Base-by-base conservation (phyloP, 2,113 vertebrate genomes). In the Rhinolophus ferrumequinum region DNA sequence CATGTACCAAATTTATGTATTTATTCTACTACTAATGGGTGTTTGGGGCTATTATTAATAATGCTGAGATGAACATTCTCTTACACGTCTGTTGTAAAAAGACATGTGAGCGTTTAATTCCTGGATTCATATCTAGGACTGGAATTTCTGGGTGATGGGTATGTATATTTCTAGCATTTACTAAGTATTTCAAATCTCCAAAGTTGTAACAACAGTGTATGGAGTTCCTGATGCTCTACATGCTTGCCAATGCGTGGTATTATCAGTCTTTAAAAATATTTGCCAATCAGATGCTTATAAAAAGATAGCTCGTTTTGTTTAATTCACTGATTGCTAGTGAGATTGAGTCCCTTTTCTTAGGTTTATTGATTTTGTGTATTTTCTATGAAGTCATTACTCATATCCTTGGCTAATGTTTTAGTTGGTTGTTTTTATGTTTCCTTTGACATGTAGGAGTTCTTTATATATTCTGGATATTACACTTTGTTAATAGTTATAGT, bases 401-500 rank as follows among this genome's bases (percentile, higher is more conserved):
- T 79, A 67, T 30, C 30, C 56, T 90, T 82, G 38, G 22, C 24
- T 83, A 73, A 50, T 38, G 54, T 87, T 47, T 88, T 21, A 88
- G 2, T 44, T 62, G 22, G 54, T 21, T 84, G 47, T 60, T 72
- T 95, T 64, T 70, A 13, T 38, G 7, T 90, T 88, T 83, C 33
- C n/a, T 60, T 91, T 64, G 60, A n/a, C 10, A 41, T n/a, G 52
- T 44, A 30, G 6, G 10, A 62, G 21, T n/a, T 14, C 18, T 85
- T 52, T 89, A 35, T 47, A 70, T 69, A 62, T 69, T 86, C 50
- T 79, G 33, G 12, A 50, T 58, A 47, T 16, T 72, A 50, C 22
- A 62, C 16, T 70, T 79, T 44, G 21, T 91, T 96, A 77, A 35
- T 82, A 77, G 44, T 82, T 95, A 77, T 24, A 72, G 52, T 84